Percentiles rank a stretch among this genome's conserved stretches.
These are phyloP conservation scores for Ammodytes dubius DNA, from an alignment of 2,113 vertebrate species.

Conservation along the genomic window DNA sequence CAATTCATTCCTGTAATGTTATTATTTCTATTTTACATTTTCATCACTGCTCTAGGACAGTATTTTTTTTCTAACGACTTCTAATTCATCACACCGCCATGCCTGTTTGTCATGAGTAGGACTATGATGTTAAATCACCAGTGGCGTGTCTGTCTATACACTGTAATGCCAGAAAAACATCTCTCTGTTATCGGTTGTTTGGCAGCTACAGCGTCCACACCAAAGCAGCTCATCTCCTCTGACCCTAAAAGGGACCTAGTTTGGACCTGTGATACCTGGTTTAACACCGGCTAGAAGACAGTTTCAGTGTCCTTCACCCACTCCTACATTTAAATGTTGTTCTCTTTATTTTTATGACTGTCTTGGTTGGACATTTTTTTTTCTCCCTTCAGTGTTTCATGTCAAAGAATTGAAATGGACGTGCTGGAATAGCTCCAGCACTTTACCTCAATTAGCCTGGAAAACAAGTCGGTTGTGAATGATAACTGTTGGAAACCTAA, in stretches of 20 bases:
- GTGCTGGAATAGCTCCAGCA: constrained; percentile 21
- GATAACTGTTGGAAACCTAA: constrained; percentile 4
- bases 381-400: constrained; percentile 13
- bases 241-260: constrained; percentile 27
- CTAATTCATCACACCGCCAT: constrained; percentile 4
- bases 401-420: constrained; percentile 25
- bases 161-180: neutral
- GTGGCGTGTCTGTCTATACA: neutral
- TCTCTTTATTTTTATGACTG: constrained; percentile 3
- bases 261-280: constrained; percentile 24
- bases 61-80: constrained; percentile 17
- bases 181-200: constrained; percentile 1
- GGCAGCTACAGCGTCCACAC: constrained; percentile 1
- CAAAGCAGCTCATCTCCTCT: constrained; percentile 8
- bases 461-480: neutral
- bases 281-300: constrained; percentile 2
- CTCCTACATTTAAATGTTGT: neutral
- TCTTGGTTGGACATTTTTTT: neutral
- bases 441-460: constrained; percentile 9
- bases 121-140: constrained; percentile 17
- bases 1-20: neutral
- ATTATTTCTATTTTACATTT: constrained; percentile 8
- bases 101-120: constrained; percentile 2
- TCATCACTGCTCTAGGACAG: neutral
- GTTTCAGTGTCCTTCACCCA: constrained; percentile 15